Evolutionary conservation across 2,797 vertebrate genomes (phyloP), one percentile per base, ranked within the genome.

Genomic region (Lindbergichthys nudifrons): DNA sequence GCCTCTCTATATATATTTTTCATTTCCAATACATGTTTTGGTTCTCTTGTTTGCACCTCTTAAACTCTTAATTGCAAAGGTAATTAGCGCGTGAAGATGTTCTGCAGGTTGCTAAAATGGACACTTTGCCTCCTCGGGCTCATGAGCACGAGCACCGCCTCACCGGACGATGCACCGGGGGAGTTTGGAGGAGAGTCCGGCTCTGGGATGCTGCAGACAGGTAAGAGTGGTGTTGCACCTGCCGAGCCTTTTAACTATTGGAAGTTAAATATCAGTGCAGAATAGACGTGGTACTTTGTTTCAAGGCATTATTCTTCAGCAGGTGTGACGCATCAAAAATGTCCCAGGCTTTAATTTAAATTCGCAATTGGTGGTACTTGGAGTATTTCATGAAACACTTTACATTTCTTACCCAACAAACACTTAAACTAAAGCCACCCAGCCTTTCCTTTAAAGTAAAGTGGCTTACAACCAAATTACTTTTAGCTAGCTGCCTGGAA

Each of bases 131-230:
- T 92, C 10, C 70, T 92, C 16, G 74, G 67, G 59, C 61, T 92
- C 1, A 0, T 80, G 0, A 53, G 30, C 45, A 57, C 65, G 36
- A 16, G 59, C 62, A 13, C 26, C 12, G 58, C 70, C 45, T 67
- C 80, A 30, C 58, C 76, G 48, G 88, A 66, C 1, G 65, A 60
- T 0, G n/a, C 74, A 9, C 14, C 57, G 69, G 57, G 2, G 59
- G 92, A 90, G 2, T 70, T 58, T 6, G 88, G 74, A 70, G 91
- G 61, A 1, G 94, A 91, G 85, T 89, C 86, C 45, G 94, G 95
- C 3, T 95, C 94, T 3, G 94, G 94, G 75, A 90, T 89, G 86
- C 81, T 87, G 62, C 82, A 61, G 15, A 39, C 91, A 85, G 94
- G 95, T 95, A 87, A 86, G 87, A 32, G 16, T 0, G 23, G 14